These are phyloP conservation scores for Hydrolagus affinis DNA, from an alignment of 2,113 vertebrate genomes.

Conservation along the genomic window DNA sequence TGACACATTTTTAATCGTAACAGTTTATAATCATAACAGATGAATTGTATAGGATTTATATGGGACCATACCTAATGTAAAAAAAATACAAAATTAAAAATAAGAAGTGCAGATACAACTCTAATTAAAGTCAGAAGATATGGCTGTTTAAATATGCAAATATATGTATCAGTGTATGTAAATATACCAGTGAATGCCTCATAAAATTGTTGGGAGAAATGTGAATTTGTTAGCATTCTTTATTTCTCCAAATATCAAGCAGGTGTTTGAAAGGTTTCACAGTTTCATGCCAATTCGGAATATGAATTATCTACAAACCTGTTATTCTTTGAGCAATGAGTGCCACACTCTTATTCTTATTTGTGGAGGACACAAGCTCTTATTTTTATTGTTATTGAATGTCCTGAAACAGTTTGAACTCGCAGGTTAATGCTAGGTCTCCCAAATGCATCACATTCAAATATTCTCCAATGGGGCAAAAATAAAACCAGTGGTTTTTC, in stretches of 20 bases:
- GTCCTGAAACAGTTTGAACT: not conserved
- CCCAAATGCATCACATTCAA: not conserved
- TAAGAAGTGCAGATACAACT: not conserved
- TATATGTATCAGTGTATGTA: not conserved
- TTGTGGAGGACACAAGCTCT: not conserved
- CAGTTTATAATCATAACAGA: too few relatives aligned
- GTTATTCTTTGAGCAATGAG: not conserved
- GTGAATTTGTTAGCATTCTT: not conserved
- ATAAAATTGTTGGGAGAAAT: conserved; percentile 1
- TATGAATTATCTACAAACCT: conserved; percentile 3
- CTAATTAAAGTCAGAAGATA: not conserved
- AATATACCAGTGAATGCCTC: not conserved
- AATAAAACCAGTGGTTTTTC: too few relatives aligned
- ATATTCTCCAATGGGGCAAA: not conserved
- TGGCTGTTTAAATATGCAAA: not conserved
- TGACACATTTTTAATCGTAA: too few relatives aligned
- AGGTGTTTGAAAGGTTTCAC: not conserved
- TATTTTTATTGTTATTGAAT: too few relatives aligned
- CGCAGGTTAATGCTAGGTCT: not conserved
- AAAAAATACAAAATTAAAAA: not conserved
- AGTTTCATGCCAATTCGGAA: not conserved
- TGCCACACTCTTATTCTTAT: not conserved
- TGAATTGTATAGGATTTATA: too few relatives aligned
- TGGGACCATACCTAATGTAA: not conserved
- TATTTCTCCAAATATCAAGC: not conserved